Evolutionary conservation across 2,888 invertebrate species (phyloP).

Genomic region (Campoplex capitator): DNA sequence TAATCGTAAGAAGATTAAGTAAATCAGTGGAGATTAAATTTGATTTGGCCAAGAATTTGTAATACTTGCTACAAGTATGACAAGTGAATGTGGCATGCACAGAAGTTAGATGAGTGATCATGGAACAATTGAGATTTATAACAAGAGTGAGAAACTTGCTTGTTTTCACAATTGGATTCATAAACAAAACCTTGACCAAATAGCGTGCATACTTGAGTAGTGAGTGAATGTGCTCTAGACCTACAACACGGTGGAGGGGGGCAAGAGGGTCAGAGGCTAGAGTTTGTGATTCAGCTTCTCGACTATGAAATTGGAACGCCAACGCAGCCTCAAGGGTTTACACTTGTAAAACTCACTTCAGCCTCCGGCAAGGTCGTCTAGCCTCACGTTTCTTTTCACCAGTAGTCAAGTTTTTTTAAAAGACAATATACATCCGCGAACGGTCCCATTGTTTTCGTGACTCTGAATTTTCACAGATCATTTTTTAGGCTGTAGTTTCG

Average conservation of each 20-base stretch:
- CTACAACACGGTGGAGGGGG: background rate
- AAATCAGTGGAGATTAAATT: background rate
- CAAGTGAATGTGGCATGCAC: background rate
- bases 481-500: background rate
- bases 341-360: slow-evolving; percentile 54
- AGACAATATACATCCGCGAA: slow-evolving; percentile 24
- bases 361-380: slow-evolving; percentile 57
- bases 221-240: background rate
- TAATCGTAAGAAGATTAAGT: background rate
- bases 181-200: slow-evolving; percentile 41
- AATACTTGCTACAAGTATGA: background rate
- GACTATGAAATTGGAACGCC: slow-evolving; percentile 61
- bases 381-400: slow-evolving; percentile 29
- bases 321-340: slow-evolving; percentile 55
- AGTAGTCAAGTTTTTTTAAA: slow-evolving; percentile 31
- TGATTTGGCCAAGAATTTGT: background rate
- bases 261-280: slow-evolving; percentile 3
- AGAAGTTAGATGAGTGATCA: background rate
- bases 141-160: slow-evolving; percentile 10
- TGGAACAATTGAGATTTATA: background rate
- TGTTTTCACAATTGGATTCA: slow-evolving; percentile 40
- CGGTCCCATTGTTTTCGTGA: slow-evolving; percentile 19
- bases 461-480: slow-evolving; percentile 2
- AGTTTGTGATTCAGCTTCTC: slow-evolving; percentile 53
- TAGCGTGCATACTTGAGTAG: slow-evolving; percentile 32